Evolutionary conservation across 2,113 vertebrate genomes (phyloP).

Genomic region (Choloepus hoffmanni): DNA sequence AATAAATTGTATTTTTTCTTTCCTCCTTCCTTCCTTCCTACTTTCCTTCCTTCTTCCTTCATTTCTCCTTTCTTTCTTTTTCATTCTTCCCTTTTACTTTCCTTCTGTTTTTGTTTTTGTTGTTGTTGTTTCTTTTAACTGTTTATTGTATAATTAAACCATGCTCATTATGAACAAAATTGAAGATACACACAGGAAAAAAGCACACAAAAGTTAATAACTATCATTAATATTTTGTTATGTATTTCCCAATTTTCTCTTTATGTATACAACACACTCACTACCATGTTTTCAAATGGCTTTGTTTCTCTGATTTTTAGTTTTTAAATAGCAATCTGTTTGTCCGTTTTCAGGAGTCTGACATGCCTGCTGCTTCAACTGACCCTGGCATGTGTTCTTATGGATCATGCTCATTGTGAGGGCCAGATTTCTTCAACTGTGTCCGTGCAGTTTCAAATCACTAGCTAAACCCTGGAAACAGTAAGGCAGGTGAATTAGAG

Average conservation of each 20-base stretch:
- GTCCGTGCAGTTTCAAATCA: neutral
- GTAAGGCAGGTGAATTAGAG: neutral
- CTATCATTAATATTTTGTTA: neutral
- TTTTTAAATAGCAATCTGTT: neutral
- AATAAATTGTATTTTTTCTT: neutral
- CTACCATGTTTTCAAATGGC: neutral
- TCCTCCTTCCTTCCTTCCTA: too few relatives aligned
- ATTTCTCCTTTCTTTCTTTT: too few relatives aligned
- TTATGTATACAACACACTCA: neutral
- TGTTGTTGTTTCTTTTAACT: neutral
- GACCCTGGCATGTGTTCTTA: too few relatives aligned
- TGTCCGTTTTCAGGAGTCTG: neutral
- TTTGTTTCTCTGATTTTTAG: neutral
- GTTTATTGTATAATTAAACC: neutral
- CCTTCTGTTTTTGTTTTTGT: too few relatives aligned
- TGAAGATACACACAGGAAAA: neutral
- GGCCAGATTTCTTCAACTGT: neutral
- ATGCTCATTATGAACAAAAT: neutral
- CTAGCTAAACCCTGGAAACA: neutral
- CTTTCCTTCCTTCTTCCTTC: too few relatives aligned
- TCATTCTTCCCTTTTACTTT: too few relatives aligned
- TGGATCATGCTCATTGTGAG: neutral
- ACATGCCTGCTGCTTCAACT: neutral
- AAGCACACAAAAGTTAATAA: neutral
- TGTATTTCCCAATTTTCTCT: neutral